Evolutionary conservation across 2,797 vertebrate genomes (phyloP).

Genomic region (Triplophysa yarkandensis): DNA sequence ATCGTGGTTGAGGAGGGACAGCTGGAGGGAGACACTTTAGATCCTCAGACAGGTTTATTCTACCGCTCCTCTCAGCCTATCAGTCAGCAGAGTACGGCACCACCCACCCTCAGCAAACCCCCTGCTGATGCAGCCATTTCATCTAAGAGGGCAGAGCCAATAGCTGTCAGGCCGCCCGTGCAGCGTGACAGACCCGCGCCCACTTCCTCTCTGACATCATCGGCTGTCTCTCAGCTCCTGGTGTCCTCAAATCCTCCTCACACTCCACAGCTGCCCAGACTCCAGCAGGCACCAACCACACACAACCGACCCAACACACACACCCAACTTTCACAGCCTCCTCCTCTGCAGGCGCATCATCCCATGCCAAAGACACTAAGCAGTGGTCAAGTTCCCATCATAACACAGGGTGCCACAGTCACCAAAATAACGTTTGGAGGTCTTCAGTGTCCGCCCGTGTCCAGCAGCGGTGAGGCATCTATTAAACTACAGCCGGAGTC

Average conservation of each 20-base stretch:
- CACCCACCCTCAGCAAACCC: slow-evolving; percentile 78
- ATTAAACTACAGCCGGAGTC: slow-evolving; percentile 85
- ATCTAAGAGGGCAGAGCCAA: slow-evolving; percentile 69
- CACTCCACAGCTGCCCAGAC: slow-evolving; percentile 89
- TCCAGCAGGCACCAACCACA: slow-evolving; percentile 92
- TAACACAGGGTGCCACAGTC: slow-evolving; percentile 91
- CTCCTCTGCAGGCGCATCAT: slow-evolving; percentile 85
- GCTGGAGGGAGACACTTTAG: slow-evolving; percentile 94
- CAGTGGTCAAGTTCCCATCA: slow-evolving; percentile 83
- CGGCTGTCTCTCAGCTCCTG: slow-evolving; percentile 75
- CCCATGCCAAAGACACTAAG: slow-evolving; percentile 82
- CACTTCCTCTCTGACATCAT: slow-evolving; percentile 2
- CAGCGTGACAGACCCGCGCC: slow-evolving; percentile 76
- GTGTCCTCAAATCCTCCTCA: slow-evolving; percentile 81
- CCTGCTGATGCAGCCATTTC: slow-evolving; percentile 58
- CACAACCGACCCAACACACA: slow-evolving; percentile 91
- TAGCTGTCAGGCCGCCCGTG: slow-evolving; percentile 69
- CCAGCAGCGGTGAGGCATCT: slow-evolving; percentile 82
- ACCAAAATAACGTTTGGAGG: slow-evolving; percentile 93
- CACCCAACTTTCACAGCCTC: slow-evolving; percentile 87
- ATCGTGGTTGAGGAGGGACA: slow-evolving; percentile 86
- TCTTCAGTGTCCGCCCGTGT: slow-evolving; percentile 80
- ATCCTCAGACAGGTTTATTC: slow-evolving; percentile 97
- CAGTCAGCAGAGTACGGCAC: slow-evolving; percentile 67
- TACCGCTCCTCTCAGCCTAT: slow-evolving; percentile 86